A percentile compares a stretch with the other conserved stretches of the same genome.
Evolutionary conservation across 2,888 invertebrate genomes (phyloP).

Genomic region (Drosophila neonasuta): DNA sequence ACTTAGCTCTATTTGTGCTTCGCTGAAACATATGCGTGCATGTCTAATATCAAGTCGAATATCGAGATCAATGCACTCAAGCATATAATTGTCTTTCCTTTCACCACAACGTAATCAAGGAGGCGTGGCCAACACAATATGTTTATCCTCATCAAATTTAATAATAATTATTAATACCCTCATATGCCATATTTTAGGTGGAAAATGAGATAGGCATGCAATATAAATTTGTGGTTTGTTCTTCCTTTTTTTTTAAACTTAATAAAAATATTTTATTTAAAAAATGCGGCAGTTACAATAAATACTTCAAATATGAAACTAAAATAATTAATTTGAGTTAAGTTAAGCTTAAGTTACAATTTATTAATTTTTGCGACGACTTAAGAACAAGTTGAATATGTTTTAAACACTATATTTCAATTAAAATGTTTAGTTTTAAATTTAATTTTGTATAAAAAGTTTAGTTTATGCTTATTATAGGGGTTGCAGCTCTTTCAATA

Average conservation of each 20-base stretch:
- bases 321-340: too few species aligned
- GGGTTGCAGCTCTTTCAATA: not conserved
- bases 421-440: too few species aligned
- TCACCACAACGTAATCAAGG: conserved; percentile 1
- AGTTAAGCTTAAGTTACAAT: too few species aligned
- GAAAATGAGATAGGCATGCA: conserved; percentile 1
- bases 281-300: not conserved
- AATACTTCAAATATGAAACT: too few species aligned
- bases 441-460: too few species aligned
- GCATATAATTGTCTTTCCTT: conserved; percentile 1
- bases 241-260: not conserved
- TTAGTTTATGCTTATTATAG: too few species aligned
- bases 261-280: not conserved
- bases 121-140: not conserved
- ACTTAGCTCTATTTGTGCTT: not conserved
- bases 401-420: too few species aligned
- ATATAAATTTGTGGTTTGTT: not conserved
- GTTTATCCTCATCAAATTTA: conserved; percentile 7
- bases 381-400: too few species aligned
- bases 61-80: not conserved
- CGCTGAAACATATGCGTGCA: not conserved
- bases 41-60: not conserved
- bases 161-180: conserved; percentile 2
- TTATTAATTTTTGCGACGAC: too few species aligned
- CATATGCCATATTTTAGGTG: conserved; percentile 1